Conservation (phyloP, 2,113 vertebrate genomes). For the human (Homo sapiens) region GRCh38 chrX:65037001-65037500, state of each 20-base stretch:
- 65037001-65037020: conserved; percentile 26
- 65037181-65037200: neutral
- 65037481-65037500: conserved; percentile 46
- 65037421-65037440: neutral
- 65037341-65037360: neutral
- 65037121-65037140: neutral
- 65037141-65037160: neutral
- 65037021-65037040: conserved; percentile 30
- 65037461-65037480: neutral
- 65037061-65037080: neutral
- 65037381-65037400: neutral
- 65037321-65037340: neutral
- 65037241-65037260: neutral
- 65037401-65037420: conserved; percentile 17
- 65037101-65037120: conserved; percentile 23
- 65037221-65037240: conserved; percentile 11
- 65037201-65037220: neutral
- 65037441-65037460: neutral
- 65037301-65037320: conserved; percentile 40
- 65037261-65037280: neutral
- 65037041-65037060: neutral
- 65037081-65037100: neutral
- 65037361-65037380: conserved; percentile 9
- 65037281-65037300: conserved; percentile 29
- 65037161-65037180: neutral